Conservation (phyloP, 2,888 invertebrate genomes). For the Eremobia ochroleuca region DNA sequence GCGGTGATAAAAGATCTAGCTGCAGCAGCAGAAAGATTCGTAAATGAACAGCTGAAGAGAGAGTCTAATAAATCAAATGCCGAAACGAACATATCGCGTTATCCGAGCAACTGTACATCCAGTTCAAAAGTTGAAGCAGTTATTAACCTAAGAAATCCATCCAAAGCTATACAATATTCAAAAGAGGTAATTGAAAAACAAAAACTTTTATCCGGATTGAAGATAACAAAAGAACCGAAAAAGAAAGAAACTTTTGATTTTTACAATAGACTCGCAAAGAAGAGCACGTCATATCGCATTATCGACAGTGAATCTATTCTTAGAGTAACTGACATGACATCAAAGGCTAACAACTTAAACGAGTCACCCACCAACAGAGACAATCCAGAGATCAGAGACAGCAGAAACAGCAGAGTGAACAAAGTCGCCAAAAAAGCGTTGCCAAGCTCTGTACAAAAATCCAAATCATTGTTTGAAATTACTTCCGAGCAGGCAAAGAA, state of each 20-base stretch:
- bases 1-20: constrained; percentile 78
- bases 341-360: constrained; percentile 68
- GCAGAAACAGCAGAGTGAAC: neutral
- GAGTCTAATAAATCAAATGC: constrained; percentile 52
- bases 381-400: neutral
- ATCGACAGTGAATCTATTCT: constrained; percentile 86
- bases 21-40: constrained; percentile 75
- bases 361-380: constrained; percentile 17
- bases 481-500: constrained; percentile 63
- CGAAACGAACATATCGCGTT: constrained; percentile 45
- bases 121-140: constrained; percentile 53
- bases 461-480: constrained; percentile 76
- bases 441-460: constrained; percentile 71
- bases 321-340: constrained; percentile 86
- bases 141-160: constrained; percentile 60
- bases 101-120: constrained; percentile 42
- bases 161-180: constrained; percentile 77
- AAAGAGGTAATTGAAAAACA: constrained; percentile 67
- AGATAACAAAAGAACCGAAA: constrained; percentile 75
- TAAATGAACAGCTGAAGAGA: constrained; percentile 71
- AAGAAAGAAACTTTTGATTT: constrained; percentile 69
- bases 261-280: constrained; percentile 73
- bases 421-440: constrained; percentile 64
- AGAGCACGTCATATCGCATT: constrained; percentile 81
- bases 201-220: constrained; percentile 71